phyloP scores from a whole-genome alignment of 1,140 invertebrate species.

The Drosophila azteca region DNA sequence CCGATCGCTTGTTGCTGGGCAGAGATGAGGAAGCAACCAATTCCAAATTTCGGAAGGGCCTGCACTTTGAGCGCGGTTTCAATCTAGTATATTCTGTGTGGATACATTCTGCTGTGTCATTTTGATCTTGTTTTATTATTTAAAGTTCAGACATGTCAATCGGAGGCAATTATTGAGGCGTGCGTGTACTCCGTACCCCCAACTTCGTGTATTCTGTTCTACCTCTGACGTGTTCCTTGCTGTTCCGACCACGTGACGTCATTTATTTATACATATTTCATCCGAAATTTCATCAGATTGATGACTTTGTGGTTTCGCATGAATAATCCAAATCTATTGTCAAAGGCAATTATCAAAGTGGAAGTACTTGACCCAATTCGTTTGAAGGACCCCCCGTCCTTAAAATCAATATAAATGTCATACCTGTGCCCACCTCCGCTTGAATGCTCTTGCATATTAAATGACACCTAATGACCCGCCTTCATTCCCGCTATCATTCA shows the following conservation, averaged over 20 bases:
- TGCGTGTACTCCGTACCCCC: not conserved
- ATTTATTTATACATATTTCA: not conserved
- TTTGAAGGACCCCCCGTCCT: constrained; percentile 10
- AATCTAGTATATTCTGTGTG: not conserved
- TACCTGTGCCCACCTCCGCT: not conserved
- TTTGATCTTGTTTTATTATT: constrained; percentile 6
- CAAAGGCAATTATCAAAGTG: constrained; percentile 2
- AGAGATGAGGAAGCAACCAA: constrained; percentile 8
- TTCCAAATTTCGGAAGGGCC: not conserved
- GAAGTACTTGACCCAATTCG: constrained; percentile 20
- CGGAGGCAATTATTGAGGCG: constrained; percentile 1
- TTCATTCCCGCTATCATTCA: constrained; percentile 13
- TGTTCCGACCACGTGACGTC: constrained; percentile 20
- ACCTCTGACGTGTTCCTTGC: constrained; percentile 39
- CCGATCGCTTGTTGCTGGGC: too few species aligned
- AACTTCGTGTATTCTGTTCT: not conserved
- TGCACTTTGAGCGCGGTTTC: constrained; percentile 34
- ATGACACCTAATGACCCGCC: constrained; percentile 31
- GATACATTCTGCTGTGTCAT: constrained; percentile 12
- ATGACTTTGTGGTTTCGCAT: not conserved
- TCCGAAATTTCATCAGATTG: constrained; percentile 2
- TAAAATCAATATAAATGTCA: constrained; percentile 62
- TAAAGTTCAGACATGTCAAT: constrained; percentile 22
- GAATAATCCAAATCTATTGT: not conserved
- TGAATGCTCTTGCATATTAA: constrained; percentile 41